These are phyloP conservation scores for Cerastis rubricosa DNA, from an alignment of 2,888 invertebrate species.

Conservation along the genomic window DNA sequence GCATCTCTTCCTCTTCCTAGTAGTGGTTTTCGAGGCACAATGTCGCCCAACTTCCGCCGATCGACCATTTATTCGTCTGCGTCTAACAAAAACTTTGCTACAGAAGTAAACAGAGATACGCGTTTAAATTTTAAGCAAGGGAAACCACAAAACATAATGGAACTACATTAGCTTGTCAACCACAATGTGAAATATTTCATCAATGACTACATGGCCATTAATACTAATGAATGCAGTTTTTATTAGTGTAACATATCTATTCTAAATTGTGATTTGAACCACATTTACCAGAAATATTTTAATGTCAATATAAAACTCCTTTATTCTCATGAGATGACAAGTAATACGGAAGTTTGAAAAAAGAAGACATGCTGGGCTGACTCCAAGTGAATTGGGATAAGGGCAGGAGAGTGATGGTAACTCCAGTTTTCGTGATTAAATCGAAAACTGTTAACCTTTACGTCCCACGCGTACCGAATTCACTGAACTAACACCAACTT, in stretches of 20 bases:
- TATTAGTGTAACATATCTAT: conserved; percentile 33
- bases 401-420: background rate
- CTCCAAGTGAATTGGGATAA: too few relatives aligned
- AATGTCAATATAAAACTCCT: conserved; percentile 4
- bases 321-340: background rate
- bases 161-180: conserved; percentile 49
- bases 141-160: conserved; percentile 45
- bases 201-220: conserved; percentile 40
- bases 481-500: conserved; percentile 32
- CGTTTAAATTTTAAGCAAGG: conserved; percentile 51
- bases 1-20: conserved; percentile 87
- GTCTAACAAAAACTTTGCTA: conserved; percentile 55
- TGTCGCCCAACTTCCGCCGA: conserved; percentile 80
- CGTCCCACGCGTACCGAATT: too few relatives aligned
- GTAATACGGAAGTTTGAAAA: too few relatives aligned
- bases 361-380: too few relatives aligned
- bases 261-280: conserved; percentile 38
- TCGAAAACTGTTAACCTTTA: conserved; percentile 22
- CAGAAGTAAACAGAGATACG: conserved; percentile 30
- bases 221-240: conserved; percentile 41
- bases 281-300: conserved; percentile 7
- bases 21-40: conserved; percentile 75
- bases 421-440: background rate
- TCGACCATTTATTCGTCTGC: conserved; percentile 66
- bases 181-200: conserved; percentile 54